Conservation (phyloP, 2,113 vertebrate species). For the Dromas ardeola region DNA sequence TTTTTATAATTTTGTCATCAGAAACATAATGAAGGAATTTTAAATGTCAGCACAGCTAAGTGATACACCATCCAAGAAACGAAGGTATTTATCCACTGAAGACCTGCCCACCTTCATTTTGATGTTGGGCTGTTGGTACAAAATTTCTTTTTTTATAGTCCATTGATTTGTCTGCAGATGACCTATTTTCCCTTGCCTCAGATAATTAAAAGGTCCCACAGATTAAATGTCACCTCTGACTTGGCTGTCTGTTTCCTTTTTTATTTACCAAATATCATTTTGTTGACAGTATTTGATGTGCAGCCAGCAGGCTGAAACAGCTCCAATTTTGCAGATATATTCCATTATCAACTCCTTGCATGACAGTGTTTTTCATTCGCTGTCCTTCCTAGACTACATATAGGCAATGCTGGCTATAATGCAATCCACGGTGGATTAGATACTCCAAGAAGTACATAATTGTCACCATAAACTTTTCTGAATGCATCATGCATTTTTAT, state of each 20-base stretch:
- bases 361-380: neutral
- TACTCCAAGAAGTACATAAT: neutral
- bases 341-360: neutral
- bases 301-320: conserved; percentile 1
- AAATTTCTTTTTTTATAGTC: neutral
- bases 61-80: neutral
- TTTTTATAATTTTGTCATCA: neutral
- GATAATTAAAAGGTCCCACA: neutral
- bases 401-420: neutral
- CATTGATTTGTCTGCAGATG: neutral
- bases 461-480: neutral
- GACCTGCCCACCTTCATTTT: neutral
- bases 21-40: neutral
- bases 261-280: neutral
- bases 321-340: neutral
- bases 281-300: neutral
- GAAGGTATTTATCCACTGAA: neutral
- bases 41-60: neutral
- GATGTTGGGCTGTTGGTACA: neutral
- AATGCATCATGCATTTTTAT: neutral
- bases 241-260: neutral
- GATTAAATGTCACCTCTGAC: neutral
- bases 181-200: neutral
- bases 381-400: neutral
- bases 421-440: neutral